A percentile compares a stretch with the other conserved stretches of the same genome.
Evolutionary conservation across 2,113 vertebrate species (phyloP).

Genomic region (Phaethornis superciliosus): DNA sequence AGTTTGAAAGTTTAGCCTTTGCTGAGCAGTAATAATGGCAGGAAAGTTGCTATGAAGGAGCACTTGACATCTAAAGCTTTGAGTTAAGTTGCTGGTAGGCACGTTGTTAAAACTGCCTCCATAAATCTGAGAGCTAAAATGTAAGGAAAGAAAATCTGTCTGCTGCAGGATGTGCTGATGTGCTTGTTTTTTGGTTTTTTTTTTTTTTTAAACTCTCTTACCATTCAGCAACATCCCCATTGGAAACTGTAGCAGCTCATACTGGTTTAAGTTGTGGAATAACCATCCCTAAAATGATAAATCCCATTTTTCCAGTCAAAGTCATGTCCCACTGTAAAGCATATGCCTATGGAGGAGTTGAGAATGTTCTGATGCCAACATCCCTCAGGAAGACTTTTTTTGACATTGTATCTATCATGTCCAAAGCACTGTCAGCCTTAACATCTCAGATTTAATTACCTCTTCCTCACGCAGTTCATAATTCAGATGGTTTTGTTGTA

Average conservation of each 20-base stretch:
- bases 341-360: not conserved
- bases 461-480: not conserved
- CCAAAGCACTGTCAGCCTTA: not conserved
- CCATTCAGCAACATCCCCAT: not conserved
- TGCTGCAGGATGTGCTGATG: not conserved
- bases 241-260: not conserved
- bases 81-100: not conserved
- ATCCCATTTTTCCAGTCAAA: not conserved
- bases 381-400: not conserved
- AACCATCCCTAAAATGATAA: not conserved
- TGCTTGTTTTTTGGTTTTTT: not conserved
- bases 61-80: not conserved
- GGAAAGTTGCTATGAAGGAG: not conserved
- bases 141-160: not conserved
- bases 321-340: not conserved
- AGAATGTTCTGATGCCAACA: not conserved
- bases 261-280: not conserved
- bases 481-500: constrained; percentile 37
- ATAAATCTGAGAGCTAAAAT: not conserved
- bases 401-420: constrained; percentile 11
- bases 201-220: not conserved
- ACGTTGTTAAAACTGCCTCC: not conserved
- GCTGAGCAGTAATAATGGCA: not conserved
- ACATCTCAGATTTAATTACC: constrained; percentile 38
- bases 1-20: not conserved